Base-by-base conservation (phyloP, 2,113 vertebrate genomes). In the Penelope pileata region DNA sequence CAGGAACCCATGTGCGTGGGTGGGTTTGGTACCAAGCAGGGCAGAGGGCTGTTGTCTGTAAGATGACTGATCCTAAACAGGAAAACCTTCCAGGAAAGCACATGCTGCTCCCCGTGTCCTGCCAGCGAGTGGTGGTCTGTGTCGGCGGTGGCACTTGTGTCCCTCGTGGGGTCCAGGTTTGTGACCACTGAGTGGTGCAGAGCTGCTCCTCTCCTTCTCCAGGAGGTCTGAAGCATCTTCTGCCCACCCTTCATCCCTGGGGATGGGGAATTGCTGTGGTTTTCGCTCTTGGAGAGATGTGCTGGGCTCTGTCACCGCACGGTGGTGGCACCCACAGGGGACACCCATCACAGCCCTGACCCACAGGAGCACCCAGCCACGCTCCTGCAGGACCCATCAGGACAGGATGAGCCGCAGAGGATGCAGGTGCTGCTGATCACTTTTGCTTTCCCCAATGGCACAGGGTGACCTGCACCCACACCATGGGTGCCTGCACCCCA, bases 251-350 rank as follows among this genome's bases (percentile, higher is more conserved):
- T 69, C 60, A 15, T 36, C 17, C n/a, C 16, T 32, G 22, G 19
- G 29, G 10, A 14, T 1, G 10, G 63, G 23, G n/a, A 27, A 7
- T 2, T 6, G 0, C 24, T 1, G 4, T 64, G 18, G 22, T 38
- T 2, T 56, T 7, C 21, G 18, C 27, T 4, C 19, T 68, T 58
- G 30, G 7, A n/a, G 93, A 83, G 45, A 48, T 14, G 19, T 36
- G 40, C 16, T 1, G 4, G 10, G 2, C 23, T 34, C 34, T 1
- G n/a, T n/a, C n/a, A n/a, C n/a, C 0, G 47, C 7, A 0, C 2
- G 7, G 29, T 29, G 9, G 11, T 29, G n/a, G 10, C 56, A 22
- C 64, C 1, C 26, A 23, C 24, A 5, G 3, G 40, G 36, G 36
- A 43, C 67, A 76, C 32, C 36, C 19, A 1, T 7, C 0, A 0